Evolutionary conservation across 1,140 invertebrate genomes (phyloP).

Genomic region (Zaprionus davidi): DNA sequence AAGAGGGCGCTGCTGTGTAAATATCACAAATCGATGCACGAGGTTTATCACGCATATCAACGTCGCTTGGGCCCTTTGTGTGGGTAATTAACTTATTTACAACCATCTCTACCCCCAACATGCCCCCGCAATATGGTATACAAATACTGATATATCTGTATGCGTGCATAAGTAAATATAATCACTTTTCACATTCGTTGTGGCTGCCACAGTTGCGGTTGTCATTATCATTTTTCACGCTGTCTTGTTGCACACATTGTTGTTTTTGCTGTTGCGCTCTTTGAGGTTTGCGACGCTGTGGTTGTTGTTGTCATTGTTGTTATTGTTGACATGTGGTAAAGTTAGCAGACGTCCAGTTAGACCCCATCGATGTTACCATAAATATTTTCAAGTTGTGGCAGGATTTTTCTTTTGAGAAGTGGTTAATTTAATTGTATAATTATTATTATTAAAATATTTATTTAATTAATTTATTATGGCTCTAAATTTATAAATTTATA

Average conservation of each 20-base stretch:
- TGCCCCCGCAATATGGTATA: constrained; percentile 5
- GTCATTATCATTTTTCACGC: constrained; percentile 77
- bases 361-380: not conserved
- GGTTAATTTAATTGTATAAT: not conserved
- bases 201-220: constrained; percentile 50
- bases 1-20: constrained; percentile 10
- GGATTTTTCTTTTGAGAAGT: not conserved
- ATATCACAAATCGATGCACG: constrained; percentile 39
- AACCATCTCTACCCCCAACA: not conserved
- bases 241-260: constrained; percentile 50
- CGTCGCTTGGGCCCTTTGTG: constrained; percentile 22
- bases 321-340: constrained; percentile 49
- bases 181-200: constrained; percentile 68
- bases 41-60: constrained; percentile 36
- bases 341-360: not conserved
- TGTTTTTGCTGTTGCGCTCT: constrained; percentile 30
- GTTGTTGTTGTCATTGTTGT: constrained; percentile 28
- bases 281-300: constrained; percentile 13
- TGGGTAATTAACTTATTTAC: constrained; percentile 57
- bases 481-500: no score
- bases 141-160: constrained; percentile 2
- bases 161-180: constrained; percentile 47
- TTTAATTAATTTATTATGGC: no score
- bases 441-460: not conserved
- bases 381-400: constrained; percentile 22